A percentile compares a stretch with the other conserved stretches of the same genome.
Conservation (phyloP, 2,797 vertebrate genomes). For the Mormyrus hasselquistii region DNA sequence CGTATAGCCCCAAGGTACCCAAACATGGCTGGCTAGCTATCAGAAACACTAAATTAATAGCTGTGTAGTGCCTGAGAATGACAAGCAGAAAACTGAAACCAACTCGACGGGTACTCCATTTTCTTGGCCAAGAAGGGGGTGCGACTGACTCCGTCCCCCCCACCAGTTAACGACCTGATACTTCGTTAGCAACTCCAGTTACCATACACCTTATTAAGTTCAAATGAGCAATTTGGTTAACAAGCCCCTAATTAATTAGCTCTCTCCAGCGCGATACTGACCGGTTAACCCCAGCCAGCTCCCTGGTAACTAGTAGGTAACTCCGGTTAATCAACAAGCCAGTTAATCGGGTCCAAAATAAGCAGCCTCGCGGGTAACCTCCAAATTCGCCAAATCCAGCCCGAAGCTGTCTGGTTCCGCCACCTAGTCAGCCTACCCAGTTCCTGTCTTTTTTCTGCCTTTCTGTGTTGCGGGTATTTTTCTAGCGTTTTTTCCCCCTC, state of each 20-base stretch:
- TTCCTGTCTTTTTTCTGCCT: conserved; percentile 15
- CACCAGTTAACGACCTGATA: conserved; percentile 4
- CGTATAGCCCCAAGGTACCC: not conserved
- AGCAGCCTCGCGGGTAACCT: not conserved
- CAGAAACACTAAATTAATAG: not conserved
- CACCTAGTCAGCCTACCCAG: not conserved
- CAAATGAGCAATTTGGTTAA: not conserved
- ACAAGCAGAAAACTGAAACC: conserved; percentile 8
- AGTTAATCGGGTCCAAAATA: not conserved
- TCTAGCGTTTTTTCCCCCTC: conserved; percentile 34
- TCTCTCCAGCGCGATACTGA: not conserved
- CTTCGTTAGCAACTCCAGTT: not conserved
- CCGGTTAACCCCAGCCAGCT: not conserved
- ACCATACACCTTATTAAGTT: not conserved
- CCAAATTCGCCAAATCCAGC: not conserved
- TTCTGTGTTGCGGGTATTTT: conserved; percentile 18
- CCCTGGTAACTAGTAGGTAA: not conserved
- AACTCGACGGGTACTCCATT: conserved; percentile 35
- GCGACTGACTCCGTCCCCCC: conserved; percentile 6
- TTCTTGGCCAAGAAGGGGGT: conserved; percentile 21
- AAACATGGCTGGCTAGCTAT: not conserved
- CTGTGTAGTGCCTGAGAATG: conserved; percentile 12
- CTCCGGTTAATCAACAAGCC: not conserved
- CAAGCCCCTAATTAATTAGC: not conserved
- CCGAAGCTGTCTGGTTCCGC: not conserved